Evolutionary conservation across 2,797 vertebrate species (phyloP).

Genomic region (Numenius phaeopus): DNA sequence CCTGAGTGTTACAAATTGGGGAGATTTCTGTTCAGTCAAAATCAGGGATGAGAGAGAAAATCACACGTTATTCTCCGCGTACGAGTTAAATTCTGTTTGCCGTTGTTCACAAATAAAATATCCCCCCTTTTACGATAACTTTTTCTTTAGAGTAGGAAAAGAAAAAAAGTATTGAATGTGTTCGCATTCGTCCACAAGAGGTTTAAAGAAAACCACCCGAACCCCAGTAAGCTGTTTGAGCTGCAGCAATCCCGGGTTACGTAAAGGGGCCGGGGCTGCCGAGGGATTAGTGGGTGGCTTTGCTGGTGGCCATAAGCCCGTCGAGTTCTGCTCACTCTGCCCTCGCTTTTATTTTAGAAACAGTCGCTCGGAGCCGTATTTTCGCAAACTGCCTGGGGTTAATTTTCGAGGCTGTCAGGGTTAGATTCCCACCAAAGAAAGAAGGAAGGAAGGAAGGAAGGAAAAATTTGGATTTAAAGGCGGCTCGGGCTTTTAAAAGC

Average conservation of each 20-base stretch:
- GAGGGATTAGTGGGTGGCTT: slow-evolving; percentile 34
- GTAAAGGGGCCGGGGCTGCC: slow-evolving; percentile 2
- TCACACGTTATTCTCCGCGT: rapidly evolving
- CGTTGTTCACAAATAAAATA: background rate
- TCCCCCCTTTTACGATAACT: background rate
- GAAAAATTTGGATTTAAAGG: background rate
- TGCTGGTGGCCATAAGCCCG: slow-evolving; percentile 18
- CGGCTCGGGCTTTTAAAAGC: background rate
- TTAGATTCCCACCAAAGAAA: background rate
- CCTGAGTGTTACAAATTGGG: background rate
- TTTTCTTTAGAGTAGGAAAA: background rate
- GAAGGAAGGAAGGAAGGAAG: background rate
- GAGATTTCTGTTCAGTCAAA: background rate
- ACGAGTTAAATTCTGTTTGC: background rate
- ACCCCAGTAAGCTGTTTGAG: slow-evolving; percentile 37
- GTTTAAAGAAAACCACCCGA: slow-evolving; percentile 22
- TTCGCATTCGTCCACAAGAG: slow-evolving; percentile 9
- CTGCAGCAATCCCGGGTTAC: slow-evolving; percentile 54
- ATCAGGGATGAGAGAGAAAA: background rate
- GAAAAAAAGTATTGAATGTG: background rate
- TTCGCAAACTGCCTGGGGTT: background rate
- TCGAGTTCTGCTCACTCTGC: background rate
- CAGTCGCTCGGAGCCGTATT: background rate
- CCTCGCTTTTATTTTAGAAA: slow-evolving; percentile 43
- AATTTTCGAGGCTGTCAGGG: background rate